Evolutionary conservation across 2,888 invertebrate genomes (phyloP).

Genomic region (Panopea generosa): DNA sequence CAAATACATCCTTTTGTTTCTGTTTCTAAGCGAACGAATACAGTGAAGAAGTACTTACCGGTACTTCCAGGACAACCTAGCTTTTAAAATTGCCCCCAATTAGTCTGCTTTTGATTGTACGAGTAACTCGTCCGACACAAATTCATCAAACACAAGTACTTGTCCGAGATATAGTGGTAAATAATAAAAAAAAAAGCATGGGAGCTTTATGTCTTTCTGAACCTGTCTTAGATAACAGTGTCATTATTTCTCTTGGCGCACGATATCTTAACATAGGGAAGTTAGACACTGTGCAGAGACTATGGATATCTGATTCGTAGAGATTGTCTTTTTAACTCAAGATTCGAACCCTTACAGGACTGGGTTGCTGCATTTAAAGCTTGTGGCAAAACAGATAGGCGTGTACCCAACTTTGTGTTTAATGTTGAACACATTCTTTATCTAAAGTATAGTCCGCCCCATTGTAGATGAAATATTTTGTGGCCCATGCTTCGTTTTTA

Average conservation of each 20-base stretch:
- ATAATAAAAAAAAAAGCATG: too few relatives aligned
- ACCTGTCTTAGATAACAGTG: background rate
- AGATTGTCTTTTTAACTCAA: background rate
- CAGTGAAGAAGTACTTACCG: too few relatives aligned
- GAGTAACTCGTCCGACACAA: too few relatives aligned
- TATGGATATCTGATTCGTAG: background rate
- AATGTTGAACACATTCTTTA: background rate
- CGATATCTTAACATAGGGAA: background rate
- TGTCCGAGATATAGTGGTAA: too few relatives aligned
- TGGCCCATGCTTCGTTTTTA: slow-evolving; percentile 9
- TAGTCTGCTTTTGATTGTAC: too few relatives aligned
- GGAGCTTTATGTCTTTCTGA: too few relatives aligned
- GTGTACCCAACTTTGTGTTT: slow-evolving; percentile 11
- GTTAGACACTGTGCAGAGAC: background rate
- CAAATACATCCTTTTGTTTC: too few relatives aligned
- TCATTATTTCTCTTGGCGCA: too few relatives aligned
- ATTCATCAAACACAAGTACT: too few relatives aligned
- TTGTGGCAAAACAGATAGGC: background rate
- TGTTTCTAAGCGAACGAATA: too few relatives aligned
- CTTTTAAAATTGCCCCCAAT: too few relatives aligned
- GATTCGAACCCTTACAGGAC: background rate
- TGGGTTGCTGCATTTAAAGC: background rate
- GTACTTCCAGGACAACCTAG: too few relatives aligned
- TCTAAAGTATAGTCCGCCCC: slow-evolving; percentile 5
- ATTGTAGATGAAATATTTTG: slow-evolving; percentile 4